Evolutionary conservation across 2,113 vertebrate species (phyloP), one percentile per base, ranked within the genome.

Genomic region (Channa maculata): DNA sequence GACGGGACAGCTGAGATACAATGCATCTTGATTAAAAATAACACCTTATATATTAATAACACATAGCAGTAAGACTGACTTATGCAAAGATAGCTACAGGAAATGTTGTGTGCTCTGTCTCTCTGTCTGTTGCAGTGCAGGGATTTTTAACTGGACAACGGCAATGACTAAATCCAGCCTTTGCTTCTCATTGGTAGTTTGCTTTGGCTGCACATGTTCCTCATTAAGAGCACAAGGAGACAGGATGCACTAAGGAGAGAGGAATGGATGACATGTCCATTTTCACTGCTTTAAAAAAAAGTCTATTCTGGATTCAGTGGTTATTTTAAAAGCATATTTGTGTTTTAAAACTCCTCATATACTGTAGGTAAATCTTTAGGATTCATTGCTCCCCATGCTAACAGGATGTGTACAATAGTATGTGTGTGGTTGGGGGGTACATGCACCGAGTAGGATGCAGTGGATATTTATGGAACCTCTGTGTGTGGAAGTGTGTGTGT

Each of bases 171-270:
- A 79, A 79, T 69, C 54, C 68, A 77, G 61, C 71, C 15, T 76
- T 68, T 74, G 76, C 13, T 88, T 92, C 63, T 89, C 90, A 93
- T 92, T 93, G 91, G 89, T 77, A 77, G 73, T 73, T 50, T 65
- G 74, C 77, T 84, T 75, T 58, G 64, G 77, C 79, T 77, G 86
- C 91, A 93, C 91, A 90, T 92, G 92, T 90, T 93, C 81, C 85
- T 91, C 82, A 92, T 93, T 94, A 94, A 71, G 84, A 53, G 65
- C 78, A 67, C 57, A 78, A 87, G 83, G 74, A 86, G 82, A 74
- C 82, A 89, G 86, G 88, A 86, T 86, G 80, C 71, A 72, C 65
- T 57, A 61, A 80, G 78, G 77, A 76, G 80, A 69, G 79, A 76
- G 80, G 79, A 84, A 82, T 81, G 80, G 84, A 79, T 88, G 78